Percentiles rank a stretch among this genome's conserved stretches.
These are phyloP conservation scores for Nannospalax galili DNA, from an alignment of 2,113 vertebrate genomes.

Conservation along the genomic window DNA sequence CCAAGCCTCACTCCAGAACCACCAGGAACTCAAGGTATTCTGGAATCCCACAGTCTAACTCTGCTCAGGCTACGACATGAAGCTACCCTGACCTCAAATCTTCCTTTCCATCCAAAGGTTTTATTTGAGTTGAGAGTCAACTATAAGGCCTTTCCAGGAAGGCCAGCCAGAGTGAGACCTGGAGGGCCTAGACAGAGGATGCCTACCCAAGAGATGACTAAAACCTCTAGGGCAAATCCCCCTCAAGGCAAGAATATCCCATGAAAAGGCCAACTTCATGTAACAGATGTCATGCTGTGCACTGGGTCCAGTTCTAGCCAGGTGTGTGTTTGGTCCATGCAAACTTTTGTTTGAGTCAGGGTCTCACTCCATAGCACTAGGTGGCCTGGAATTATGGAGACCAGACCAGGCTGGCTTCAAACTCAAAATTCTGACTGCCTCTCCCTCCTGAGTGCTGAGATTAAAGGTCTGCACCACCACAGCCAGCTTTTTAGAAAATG, in stretches of 20 bases:
- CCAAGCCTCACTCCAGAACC: not conserved
- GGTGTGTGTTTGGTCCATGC: not conserved
- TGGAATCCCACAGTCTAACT: not conserved
- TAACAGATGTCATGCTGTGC: not conserved
- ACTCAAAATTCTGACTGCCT: too few relatives aligned
- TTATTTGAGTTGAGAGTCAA: conserved; percentile 2
- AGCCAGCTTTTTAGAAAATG: too few relatives aligned
- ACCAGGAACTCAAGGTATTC: not conserved
- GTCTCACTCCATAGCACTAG: too few relatives aligned
- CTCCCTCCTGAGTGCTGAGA: too few relatives aligned
- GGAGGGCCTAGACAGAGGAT: not conserved
- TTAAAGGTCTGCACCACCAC: too few relatives aligned
- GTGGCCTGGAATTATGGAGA: too few relatives aligned
- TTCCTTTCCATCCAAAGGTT: not conserved
- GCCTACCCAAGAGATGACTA: not conserved
- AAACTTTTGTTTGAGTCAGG: not conserved
- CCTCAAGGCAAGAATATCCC: not conserved
- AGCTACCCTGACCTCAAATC: not conserved
- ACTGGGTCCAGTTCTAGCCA: not conserved
- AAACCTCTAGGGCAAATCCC: not conserved
- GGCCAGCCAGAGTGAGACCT: not conserved
- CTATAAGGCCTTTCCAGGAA: not conserved
- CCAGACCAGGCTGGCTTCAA: too few relatives aligned
- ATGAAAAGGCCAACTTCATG: not conserved
- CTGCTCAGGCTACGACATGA: not conserved